These are phyloP conservation scores for Tachyglossus aculeatus DNA, from an alignment of 2,797 vertebrate species.

Conservation along the genomic window DNA sequence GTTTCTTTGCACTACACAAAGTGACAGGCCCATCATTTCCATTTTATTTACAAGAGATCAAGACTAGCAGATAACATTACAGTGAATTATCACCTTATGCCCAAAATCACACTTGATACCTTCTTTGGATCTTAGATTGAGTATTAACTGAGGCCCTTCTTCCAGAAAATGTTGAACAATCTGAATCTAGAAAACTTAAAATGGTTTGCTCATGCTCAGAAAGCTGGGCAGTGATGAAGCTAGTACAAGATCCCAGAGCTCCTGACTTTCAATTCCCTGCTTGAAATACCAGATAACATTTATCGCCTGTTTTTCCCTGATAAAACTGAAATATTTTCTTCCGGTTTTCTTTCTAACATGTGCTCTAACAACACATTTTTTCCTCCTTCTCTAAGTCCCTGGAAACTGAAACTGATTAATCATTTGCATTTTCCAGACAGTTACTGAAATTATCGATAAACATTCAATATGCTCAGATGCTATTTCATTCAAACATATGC, in stretches of 20 bases:
- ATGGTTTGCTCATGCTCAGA: not conserved
- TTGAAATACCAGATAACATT: not conserved
- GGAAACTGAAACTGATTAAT: slow-evolving; percentile 1
- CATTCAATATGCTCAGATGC: not conserved
- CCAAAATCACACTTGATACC: too few relatives aligned
- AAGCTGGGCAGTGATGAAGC: not conserved
- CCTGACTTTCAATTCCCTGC: not conserved
- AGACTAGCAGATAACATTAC: too few relatives aligned
- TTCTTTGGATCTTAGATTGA: too few relatives aligned
- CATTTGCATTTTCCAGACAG: not conserved
- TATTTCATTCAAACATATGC: not conserved
- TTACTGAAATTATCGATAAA: too few relatives aligned
- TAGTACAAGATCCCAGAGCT: not conserved
- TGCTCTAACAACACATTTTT: not conserved
- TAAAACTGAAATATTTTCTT: not conserved
- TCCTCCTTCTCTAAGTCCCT: not conserved
- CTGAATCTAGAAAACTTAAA: not conserved
- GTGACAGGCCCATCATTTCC: too few relatives aligned
- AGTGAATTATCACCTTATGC: too few relatives aligned
- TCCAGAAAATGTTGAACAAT: not conserved
- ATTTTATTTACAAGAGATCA: too few relatives aligned
- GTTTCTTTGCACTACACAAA: too few relatives aligned
- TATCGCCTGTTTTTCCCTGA: not conserved
- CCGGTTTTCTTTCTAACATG: not conserved
- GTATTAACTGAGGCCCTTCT: not conserved